phyloP scores from a whole-genome alignment of 2,888 invertebrate genomes.

The Elegia similella region DNA sequence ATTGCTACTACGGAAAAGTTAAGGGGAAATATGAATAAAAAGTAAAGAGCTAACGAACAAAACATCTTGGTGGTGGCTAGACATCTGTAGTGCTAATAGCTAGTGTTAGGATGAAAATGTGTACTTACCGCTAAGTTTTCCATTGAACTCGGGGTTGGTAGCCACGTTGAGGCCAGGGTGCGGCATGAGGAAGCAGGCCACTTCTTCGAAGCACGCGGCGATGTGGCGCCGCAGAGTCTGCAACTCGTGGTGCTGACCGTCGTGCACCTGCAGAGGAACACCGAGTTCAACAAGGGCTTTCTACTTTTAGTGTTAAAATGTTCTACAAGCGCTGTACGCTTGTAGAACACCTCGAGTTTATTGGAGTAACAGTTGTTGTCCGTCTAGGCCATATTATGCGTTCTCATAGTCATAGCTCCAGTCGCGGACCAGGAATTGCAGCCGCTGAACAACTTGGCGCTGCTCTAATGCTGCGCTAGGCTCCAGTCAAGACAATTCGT shows the following conservation, averaged over 20 bases:
- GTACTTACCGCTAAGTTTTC: constrained; percentile 88
- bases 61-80: no score
- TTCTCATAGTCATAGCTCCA: constrained; percentile 99
- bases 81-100: no score
- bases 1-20: no score
- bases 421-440: constrained; percentile 95
- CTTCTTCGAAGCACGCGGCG: constrained; percentile 94
- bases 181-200: constrained; percentile 98
- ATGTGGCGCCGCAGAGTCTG: constrained; percentile 95
- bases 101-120: no score
- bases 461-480: constrained; percentile 92
- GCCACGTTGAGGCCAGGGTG: constrained; percentile 98
- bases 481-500: no score
- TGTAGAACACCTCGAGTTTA: constrained; percentile 85
- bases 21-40: no score
- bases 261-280: constrained; percentile 83
- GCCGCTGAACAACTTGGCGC: constrained; percentile 93
- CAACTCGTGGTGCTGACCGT: constrained; percentile 96
- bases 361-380: constrained; percentile 94
- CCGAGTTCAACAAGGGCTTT: no score
- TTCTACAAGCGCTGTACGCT: no score
- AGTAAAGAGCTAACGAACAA: no score
- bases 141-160: constrained; percentile 96
- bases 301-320: no score
- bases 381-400: constrained; percentile 92